Evolutionary conservation across 92 coral and sea anemone genomes (phyloP).

Genomic region (Palythoa caribaeorum): DNA sequence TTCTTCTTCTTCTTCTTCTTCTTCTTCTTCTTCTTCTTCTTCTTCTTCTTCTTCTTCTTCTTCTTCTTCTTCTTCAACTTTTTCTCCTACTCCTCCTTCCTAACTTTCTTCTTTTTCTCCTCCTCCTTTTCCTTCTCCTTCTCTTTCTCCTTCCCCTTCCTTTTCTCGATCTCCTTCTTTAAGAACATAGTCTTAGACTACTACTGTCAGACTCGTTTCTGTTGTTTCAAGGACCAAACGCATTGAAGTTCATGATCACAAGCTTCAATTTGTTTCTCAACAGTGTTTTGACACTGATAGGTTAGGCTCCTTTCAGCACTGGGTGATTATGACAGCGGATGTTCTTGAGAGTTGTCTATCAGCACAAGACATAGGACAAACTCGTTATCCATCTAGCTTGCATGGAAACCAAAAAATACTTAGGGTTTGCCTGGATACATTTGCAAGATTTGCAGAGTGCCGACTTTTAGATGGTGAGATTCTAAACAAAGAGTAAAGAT

Average conservation of each 20-base stretch:
- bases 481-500: neutral
- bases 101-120: too few species aligned
- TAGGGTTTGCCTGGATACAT: conserved; percentile 49
- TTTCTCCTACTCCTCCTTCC: too few species aligned
- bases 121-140: too few species aligned
- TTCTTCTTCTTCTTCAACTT: too few species aligned
- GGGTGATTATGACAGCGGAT: conserved; percentile 23
- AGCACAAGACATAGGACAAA: neutral
- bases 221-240: too few species aligned
- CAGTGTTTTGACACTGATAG: conserved; percentile 9
- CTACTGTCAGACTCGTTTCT: too few species aligned
- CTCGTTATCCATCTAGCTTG: neutral
- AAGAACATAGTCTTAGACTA: too few species aligned
- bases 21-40: too few species aligned
- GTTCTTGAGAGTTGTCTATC: conserved; percentile 23
- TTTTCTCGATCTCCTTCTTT: too few species aligned
- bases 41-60: too few species aligned
- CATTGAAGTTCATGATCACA: neutral
- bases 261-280: neutral
- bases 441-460: conserved; percentile 51
- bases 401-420: conserved; percentile 62
- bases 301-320: neutral
- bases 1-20: too few species aligned
- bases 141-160: too few species aligned
- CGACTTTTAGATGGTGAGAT: conserved; percentile 47